Conservation (phyloP, 1,140 invertebrate genomes). For the Microplitis mediator region DNA sequence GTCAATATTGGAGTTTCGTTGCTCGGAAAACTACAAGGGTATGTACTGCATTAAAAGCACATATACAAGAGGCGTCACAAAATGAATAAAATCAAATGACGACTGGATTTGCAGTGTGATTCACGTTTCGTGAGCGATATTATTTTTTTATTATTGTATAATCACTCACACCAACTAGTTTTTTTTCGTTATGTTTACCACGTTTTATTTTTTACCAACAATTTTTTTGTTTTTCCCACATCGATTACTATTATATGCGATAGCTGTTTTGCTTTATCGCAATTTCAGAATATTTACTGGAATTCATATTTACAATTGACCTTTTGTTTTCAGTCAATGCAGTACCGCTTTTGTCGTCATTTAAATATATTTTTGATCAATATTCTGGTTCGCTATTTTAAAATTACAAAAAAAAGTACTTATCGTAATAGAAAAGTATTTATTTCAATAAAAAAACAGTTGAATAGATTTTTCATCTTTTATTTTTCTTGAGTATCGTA, state of each 20-base stretch:
- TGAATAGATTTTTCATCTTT: too few species aligned
- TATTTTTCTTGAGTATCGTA: too few species aligned
- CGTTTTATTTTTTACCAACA: background rate
- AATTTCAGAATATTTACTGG: background rate
- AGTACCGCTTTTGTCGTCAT: background rate
- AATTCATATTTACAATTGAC: background rate
- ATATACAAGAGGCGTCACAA: background rate
- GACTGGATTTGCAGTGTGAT: background rate
- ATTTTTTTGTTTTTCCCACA: background rate
- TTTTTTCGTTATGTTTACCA: background rate
- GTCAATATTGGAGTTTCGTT: background rate
- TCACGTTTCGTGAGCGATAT: slow-evolving; percentile 3
- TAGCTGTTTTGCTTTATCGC: background rate
- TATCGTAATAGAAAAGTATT: background rate
- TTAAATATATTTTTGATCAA: background rate
- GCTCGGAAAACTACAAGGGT: background rate
- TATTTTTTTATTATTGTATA: background rate
- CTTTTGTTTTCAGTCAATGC: background rate
- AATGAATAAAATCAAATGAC: slow-evolving; percentile 15
- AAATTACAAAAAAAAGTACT: background rate
- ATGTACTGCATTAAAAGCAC: background rate
- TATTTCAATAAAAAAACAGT: too few species aligned
- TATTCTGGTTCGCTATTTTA: background rate
- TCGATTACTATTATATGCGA: background rate
- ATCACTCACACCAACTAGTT: too few species aligned